These are phyloP conservation scores for Falco biarmicus DNA, from an alignment of 2,797 vertebrate genomes.

Conservation along the genomic window DNA sequence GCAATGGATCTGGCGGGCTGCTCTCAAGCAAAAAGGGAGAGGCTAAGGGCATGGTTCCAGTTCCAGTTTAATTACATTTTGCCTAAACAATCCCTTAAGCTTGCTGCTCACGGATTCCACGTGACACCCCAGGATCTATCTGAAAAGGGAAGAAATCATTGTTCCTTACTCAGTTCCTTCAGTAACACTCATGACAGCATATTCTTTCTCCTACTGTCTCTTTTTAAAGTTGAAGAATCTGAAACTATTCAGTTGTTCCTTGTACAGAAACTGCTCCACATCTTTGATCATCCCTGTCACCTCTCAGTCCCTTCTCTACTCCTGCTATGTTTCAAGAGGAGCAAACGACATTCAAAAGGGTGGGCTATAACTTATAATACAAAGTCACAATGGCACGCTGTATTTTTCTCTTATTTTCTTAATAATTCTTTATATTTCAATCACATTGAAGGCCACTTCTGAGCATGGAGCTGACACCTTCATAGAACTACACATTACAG, in stretches of 20 bases:
- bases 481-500: rapidly evolving
- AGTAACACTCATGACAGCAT: background rate
- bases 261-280: background rate
- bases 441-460: background rate
- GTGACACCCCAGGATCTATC: background rate
- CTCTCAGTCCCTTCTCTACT: background rate
- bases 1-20: background rate
- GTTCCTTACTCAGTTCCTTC: background rate
- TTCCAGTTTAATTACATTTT: background rate
- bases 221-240: background rate
- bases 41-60: background rate
- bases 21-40: background rate
- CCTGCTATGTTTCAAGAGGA: background rate
- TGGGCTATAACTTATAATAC: background rate
- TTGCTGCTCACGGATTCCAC: background rate
- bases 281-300: background rate
- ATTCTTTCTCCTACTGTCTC: background rate
- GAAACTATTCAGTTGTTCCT: background rate
- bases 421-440: background rate
- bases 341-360: background rate
- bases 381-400: background rate
- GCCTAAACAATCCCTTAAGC: background rate
- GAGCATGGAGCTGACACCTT: background rate
- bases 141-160: background rate
- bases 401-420: background rate